Percentiles rank a stretch among this genome's conserved stretches.
These are phyloP conservation scores for Tipula vernalis DNA, from an alignment of 2,888 invertebrate species.

Conservation along the genomic window DNA sequence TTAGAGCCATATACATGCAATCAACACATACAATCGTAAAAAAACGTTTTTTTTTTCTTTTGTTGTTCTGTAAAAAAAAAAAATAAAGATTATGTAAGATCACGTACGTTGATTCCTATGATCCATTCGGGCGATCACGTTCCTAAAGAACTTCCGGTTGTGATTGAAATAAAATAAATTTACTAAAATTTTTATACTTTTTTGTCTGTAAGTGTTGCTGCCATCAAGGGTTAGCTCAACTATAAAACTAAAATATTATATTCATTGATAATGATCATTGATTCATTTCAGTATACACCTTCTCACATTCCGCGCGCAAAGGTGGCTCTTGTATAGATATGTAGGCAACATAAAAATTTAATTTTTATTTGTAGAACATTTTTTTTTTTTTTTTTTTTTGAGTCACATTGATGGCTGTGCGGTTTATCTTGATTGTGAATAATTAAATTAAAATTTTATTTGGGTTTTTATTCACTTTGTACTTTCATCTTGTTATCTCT, in stretches of 20 bases:
- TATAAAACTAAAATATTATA: not conserved
- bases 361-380: not conserved
- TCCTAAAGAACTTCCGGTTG: conserved; percentile 19
- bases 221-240: not conserved
- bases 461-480: not conserved
- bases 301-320: not conserved
- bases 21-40: not conserved
- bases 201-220: not conserved
- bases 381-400: not conserved
- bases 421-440: conserved; percentile 4
- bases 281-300: not conserved
- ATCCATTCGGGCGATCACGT: conserved; percentile 22
- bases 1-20: not conserved
- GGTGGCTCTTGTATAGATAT: not conserved
- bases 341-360: not conserved
- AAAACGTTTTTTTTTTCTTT: not conserved
- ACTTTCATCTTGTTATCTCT: not conserved
- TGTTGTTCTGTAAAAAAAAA: not conserved
- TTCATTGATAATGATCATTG: not conserved
- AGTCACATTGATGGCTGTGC: not conserved
- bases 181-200: not conserved
- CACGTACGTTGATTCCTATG: conserved; percentile 20
- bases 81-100: conserved; percentile 16
- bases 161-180: not conserved
- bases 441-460: not conserved